Percentiles rank a stretch among this genome's conserved stretches.
phyloP scores from a whole-genome alignment of 2,888 invertebrate species.

The Andrena dorsata region DNA sequence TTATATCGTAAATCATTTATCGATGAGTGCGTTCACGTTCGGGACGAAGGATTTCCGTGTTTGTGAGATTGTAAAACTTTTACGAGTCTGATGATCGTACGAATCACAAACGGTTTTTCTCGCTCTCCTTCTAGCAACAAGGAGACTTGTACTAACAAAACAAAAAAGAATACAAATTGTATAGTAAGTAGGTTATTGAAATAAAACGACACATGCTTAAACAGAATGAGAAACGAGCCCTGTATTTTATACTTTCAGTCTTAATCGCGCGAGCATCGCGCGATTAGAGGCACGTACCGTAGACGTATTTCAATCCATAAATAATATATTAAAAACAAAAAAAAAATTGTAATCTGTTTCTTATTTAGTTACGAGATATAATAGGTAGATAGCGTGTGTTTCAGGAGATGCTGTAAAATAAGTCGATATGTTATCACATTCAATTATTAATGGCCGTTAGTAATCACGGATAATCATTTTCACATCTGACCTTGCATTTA shows the following conservation, averaged over 20 bases:
- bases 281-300: constrained; percentile 43
- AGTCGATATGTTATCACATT: constrained; percentile 43
- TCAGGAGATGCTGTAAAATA: constrained; percentile 46
- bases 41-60: constrained; percentile 54
- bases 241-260: constrained; percentile 76
- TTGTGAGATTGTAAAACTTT: constrained; percentile 68
- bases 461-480: constrained; percentile 46
- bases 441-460: constrained; percentile 37
- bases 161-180: constrained; percentile 76
- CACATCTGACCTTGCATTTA: constrained; percentile 58
- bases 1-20: constrained; percentile 65
- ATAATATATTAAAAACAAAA: constrained; percentile 32
- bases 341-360: constrained; percentile 49
- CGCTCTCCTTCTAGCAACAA: constrained; percentile 58
- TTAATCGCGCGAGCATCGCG: constrained; percentile 59
- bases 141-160: constrained; percentile 76
- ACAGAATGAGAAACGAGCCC: constrained; percentile 74
- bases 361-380: constrained; percentile 25
- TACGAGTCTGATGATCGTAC: constrained; percentile 51
- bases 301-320: constrained; percentile 24
- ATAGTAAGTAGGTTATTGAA: constrained; percentile 82
- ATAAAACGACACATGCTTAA: constrained; percentile 80
- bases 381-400: constrained; percentile 49
- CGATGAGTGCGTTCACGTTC: constrained; percentile 69
- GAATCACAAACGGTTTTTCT: constrained; percentile 54